These are phyloP conservation scores for Drosophila willistoni DNA, from an alignment of 1,140 invertebrate genomes.

Conservation along the genomic window DNA sequence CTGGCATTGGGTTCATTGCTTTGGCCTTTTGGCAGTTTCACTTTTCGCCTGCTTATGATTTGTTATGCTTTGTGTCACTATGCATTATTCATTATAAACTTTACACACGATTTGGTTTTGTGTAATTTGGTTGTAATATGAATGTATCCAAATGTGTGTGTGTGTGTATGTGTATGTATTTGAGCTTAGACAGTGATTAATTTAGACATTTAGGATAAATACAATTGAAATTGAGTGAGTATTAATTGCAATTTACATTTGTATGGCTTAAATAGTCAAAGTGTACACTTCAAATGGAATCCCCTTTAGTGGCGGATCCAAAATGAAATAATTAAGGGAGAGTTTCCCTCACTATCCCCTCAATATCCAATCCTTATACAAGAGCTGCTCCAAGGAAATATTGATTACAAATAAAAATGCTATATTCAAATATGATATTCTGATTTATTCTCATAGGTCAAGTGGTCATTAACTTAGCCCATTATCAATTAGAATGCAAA, in stretches of 20 bases:
- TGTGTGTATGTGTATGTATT: too few species aligned
- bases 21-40: conserved; percentile 62
- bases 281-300: too few species aligned
- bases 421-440: too few species aligned
- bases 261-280: background rate
- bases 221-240: conserved; percentile 9
- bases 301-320: too few species aligned
- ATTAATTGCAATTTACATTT: conserved; percentile 2
- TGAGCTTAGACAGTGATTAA: conserved; percentile 12
- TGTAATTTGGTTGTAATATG: conserved; percentile 9
- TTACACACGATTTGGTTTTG: conserved; percentile 68
- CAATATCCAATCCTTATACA: too few species aligned
- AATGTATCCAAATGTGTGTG: background rate
- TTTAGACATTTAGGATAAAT: background rate
- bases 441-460: too few species aligned
- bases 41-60: conserved; percentile 63
- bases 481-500: too few species aligned
- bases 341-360: too few species aligned
- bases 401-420: too few species aligned
- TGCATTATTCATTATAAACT: conserved; percentile 56
- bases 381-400: too few species aligned
- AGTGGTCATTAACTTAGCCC: too few species aligned
- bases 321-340: too few species aligned
- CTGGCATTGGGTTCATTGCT: conserved; percentile 38
- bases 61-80: conserved; percentile 75